Evolutionary conservation across 35 echinoderm and acorn worm species (phyloP), one percentile per base, ranked within the genome.

Genomic region (Lytechinus variegatus): DNA sequence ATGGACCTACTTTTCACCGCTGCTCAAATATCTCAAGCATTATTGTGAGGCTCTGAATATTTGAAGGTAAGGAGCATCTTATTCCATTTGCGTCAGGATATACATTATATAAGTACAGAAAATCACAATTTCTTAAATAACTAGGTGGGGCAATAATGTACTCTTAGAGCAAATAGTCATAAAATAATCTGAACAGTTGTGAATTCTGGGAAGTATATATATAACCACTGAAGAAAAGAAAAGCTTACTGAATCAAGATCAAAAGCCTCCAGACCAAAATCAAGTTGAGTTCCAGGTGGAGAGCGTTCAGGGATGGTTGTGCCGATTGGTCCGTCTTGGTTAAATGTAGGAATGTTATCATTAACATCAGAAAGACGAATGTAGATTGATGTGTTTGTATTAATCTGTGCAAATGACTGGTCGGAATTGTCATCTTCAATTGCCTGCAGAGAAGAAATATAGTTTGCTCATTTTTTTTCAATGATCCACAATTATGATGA

Each of bases 161-260:
- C 33, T 44, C 33, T 44, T 2, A 44, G 33, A 44, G 33, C 33
- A 44, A 44, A 44, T 44, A 44, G 33, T 44, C 33, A 44, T 44
- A 44, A 1, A 44, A 44, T 44, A 44, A 44, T 44, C 33, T 44
- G 33, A 44, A 44, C 0, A 44, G 33, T 44, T 44, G 33, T 44
- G 33, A 0, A 44, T 44, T 44, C 33, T 44, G 33, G 2, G 33
- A 44, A 44, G 33, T 2, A 44, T 44, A 44, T 44, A 44, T 44
- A 44, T 44, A 44, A 44, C 33, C 33, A 44, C 33, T 44, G 33
- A 44, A 44, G 33, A 57, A 27, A 9, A 90, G 92, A 54, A 55
- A 93, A 8, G 56, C 92, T 93, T 93, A 93, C 92, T 19, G 92
- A 54, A 93, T 93, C 92, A 55, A 93, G 92, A 57, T 93, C 92